Evolutionary conservation across 2,888 invertebrate genomes (phyloP), one percentile per base, ranked within the genome.

Genomic region (Cephus runcator): DNA sequence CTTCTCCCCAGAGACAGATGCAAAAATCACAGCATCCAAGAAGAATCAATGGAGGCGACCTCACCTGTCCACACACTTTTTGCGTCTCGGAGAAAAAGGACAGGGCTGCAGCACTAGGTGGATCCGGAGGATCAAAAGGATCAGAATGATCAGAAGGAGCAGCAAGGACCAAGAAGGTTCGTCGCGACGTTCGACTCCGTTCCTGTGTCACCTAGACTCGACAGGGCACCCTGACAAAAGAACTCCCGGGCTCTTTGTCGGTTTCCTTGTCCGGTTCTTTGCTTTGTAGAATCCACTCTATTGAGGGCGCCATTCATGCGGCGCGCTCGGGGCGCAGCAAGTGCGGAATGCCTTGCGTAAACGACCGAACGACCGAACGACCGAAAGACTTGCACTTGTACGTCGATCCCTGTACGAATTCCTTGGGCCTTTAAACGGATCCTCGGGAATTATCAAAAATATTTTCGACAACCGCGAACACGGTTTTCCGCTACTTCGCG

Each of bases 291-390:
- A 73, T 75, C 73, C 35, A 69, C 68, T 78, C 88, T 87, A 88
- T 88, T 87, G 85, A 88, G 74, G 81, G 84, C 80, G 82, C 87
- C 87, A 89, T 89, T 90, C 88, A 90, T 87, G 83, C 79, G 80
- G 80, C 84, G 81, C 83, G 83, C 82, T 82, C 81, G 79, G 76
- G 82, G 76, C 31, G 83, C 84, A 83, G 88, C 91, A 91, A 91
- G 91, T 91, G 91, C 91, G 85, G 88, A 87, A 86, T 87, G 87
- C 85, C 89, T 91, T 91, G 86, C 91, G 90, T 87, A 90, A 91
- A 89, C 84, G 87, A 79, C 40, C 40, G 15, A 15, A 15, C 15
- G 15, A 40, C 40, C 33, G 4, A 33, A 15, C 15, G 15, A 40
- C 40, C 40, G 15, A 15, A 15, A 40, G 40, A 40, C 40, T 40